Evolutionary conservation across 2,113 vertebrate species (phyloP).

Genomic region (Neotragus moschatus): DNA sequence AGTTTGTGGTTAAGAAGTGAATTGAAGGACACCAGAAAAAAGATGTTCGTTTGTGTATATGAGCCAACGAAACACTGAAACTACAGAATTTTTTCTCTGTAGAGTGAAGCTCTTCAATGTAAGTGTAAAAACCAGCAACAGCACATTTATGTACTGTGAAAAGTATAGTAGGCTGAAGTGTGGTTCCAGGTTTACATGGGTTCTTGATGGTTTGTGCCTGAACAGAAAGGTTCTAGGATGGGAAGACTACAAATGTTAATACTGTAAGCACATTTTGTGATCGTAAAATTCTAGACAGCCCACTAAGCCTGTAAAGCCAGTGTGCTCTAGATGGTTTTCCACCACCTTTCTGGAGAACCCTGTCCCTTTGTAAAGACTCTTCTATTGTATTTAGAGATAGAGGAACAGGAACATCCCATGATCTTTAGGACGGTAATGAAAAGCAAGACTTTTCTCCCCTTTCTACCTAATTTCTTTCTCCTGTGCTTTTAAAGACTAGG

Average conservation of each 20-base stretch:
- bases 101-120: not conserved
- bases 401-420: conserved; percentile 58
- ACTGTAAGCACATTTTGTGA: not conserved
- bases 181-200: not conserved
- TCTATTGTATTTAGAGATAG: conserved; percentile 66
- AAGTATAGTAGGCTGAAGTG: not conserved
- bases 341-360: conserved; percentile 30
- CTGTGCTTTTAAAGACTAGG: conserved; percentile 2
- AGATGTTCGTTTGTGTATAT: not conserved
- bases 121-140: not conserved
- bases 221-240: not conserved
- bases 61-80: not conserved
- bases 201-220: not conserved
- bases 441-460: conserved; percentile 47
- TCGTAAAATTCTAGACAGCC: not conserved
- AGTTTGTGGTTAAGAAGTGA: not conserved
- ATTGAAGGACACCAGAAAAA: not conserved
- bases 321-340: not conserved
- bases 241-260: not conserved
- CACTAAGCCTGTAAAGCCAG: not conserved
- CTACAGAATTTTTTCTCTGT: not conserved
- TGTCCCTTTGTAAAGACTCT: conserved; percentile 62
- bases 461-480: conserved; percentile 23
- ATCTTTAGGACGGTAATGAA: conserved; percentile 65
- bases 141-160: not conserved